Conservation (phyloP, 2,888 invertebrate species). For the Synanthedon formicaeformis region DNA sequence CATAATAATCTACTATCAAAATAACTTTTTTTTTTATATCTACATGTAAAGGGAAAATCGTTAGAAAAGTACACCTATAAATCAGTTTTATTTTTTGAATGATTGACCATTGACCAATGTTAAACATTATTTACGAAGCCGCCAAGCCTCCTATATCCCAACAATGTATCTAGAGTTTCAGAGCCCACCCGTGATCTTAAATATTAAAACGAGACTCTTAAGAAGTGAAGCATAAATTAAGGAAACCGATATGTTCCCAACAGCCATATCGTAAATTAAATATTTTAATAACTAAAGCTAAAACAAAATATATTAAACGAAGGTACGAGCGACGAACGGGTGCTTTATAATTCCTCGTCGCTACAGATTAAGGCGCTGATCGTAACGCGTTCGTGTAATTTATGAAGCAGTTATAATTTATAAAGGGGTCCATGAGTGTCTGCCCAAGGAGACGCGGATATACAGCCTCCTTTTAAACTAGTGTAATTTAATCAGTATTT, state of each 20-base stretch:
- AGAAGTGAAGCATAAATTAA: conserved; percentile 46
- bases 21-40: too few species aligned
- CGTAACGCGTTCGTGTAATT: conserved; percentile 44
- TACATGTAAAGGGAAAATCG: too few species aligned
- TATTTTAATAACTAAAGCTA: conserved; percentile 46
- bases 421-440: conserved; percentile 26
- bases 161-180: conserved; percentile 7
- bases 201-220: conserved; percentile 38
- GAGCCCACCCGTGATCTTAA: conserved; percentile 45
- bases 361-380: conserved; percentile 29
- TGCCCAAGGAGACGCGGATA: conserved; percentile 23
- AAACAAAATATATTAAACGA: conserved; percentile 45
- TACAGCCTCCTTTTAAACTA: conserved; percentile 16
- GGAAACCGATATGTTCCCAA: conserved; percentile 40
- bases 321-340: conserved; percentile 2
- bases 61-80: too few species aligned
- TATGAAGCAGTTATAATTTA: conserved; percentile 46
- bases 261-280: conserved; percentile 36
- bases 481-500: conserved; percentile 11
- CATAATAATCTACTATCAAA: too few species aligned
- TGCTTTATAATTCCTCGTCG: conserved; percentile 7
- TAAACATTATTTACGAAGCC: not conserved
- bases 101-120: too few species aligned
- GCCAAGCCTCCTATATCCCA: conserved; percentile 1
- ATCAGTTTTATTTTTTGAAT: too few species aligned